These are phyloP conservation scores for Phengaris alcon DNA, from an alignment of 2,888 invertebrate species.

Conservation along the genomic window DNA sequence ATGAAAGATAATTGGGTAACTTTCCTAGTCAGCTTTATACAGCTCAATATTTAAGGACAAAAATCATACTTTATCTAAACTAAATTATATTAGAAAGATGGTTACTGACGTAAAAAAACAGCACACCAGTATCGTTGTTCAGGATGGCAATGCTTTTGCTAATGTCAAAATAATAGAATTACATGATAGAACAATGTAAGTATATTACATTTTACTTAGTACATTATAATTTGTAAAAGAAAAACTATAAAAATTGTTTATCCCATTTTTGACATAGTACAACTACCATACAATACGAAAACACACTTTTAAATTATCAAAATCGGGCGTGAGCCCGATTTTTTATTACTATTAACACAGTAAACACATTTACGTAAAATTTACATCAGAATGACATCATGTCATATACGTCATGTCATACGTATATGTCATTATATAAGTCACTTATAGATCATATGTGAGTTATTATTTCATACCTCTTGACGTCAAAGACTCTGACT, in stretches of 20 bases:
- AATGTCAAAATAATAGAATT: conserved; percentile 41
- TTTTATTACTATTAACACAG: no score
- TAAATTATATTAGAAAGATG: conserved; percentile 61
- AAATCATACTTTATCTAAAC: conserved; percentile 81
- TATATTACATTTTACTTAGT: not conserved
- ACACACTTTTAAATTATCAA: no score
- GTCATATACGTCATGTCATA: no score
- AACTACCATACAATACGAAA: not conserved
- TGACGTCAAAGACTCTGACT: no score
- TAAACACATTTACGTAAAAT: no score
- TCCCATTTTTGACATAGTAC: not conserved
- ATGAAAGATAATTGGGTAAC: conserved; percentile 89
- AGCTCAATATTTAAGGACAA: conserved; percentile 82
- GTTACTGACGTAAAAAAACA: conserved; percentile 43
- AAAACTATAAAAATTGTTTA: no score
- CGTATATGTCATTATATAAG: no score
- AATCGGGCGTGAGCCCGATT: no score
- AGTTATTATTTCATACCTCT: no score
- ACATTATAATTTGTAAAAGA: no score
- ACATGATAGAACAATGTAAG: conserved; percentile 45
- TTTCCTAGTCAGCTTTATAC: conserved; percentile 89
- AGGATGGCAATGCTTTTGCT: conserved; percentile 37
- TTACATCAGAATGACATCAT: no score
- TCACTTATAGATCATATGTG: no score
- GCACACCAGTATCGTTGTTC: not conserved